Percentiles rank a stretch among this genome's conserved stretches.
phyloP scores from a whole-genome alignment of 2,113 vertebrate genomes.

The Antigone vipio region DNA sequence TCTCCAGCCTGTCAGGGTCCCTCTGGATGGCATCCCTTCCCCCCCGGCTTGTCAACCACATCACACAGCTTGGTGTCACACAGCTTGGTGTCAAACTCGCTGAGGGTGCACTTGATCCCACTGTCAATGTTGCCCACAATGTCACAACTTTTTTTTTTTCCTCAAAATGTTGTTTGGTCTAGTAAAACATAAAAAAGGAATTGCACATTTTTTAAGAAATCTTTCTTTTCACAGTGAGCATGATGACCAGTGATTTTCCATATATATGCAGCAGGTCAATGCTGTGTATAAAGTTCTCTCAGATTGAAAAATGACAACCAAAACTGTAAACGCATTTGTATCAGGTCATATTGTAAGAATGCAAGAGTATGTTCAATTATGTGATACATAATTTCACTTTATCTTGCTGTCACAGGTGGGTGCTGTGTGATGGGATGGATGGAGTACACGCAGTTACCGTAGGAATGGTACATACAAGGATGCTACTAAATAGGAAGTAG shows the following conservation, averaged over 20 bases:
- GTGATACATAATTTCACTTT: neutral
- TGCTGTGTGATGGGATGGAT: neutral
- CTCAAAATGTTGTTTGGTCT: neutral
- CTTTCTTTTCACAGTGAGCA: neutral
- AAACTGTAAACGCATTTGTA: neutral
- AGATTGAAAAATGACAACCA: neutral
- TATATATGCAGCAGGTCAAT: fast-evolving
- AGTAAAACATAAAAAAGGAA: neutral
- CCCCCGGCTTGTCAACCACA: too few species aligned
- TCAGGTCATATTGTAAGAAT: neutral
- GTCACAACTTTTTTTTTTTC: too few species aligned
- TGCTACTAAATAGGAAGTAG: neutral
- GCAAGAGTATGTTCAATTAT: neutral
- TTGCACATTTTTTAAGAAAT: neutral
- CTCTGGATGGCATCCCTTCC: too few species aligned
- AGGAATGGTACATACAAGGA: neutral
- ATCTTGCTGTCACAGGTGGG: neutral
- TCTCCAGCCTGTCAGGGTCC: too few species aligned
- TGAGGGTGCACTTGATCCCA: too few species aligned
- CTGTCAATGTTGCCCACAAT: too few species aligned
- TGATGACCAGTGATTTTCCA: neutral
- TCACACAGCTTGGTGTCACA: too few species aligned
- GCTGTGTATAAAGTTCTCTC: neutral
- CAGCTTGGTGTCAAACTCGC: too few species aligned
- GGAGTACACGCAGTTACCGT: neutral